These are phyloP conservation scores for Oreochromis tanganicae DNA, from an alignment of 2,113 vertebrate genomes.

Conservation along the genomic window DNA sequence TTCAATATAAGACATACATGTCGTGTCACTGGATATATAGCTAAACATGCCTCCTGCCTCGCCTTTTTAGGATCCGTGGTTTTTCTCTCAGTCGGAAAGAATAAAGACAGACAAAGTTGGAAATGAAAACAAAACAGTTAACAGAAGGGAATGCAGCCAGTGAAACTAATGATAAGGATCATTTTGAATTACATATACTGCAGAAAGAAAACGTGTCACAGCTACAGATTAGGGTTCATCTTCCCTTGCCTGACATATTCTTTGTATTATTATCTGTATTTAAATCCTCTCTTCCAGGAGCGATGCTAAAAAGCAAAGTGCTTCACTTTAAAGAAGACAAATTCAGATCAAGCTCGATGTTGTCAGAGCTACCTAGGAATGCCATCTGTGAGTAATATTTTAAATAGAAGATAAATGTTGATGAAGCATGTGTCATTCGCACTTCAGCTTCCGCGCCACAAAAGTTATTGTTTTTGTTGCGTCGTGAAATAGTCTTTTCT, in stretches of 20 bases:
- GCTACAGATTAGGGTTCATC: background rate
- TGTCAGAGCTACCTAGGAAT: background rate
- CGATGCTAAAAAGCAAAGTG: background rate
- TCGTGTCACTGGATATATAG: background rate
- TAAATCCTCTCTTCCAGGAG: background rate
- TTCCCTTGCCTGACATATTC: background rate
- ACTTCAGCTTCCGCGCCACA: background rate
- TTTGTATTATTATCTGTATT: background rate
- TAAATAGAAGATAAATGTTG: background rate
- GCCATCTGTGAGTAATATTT: background rate
- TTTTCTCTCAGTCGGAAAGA: background rate
- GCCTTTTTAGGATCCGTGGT: slow-evolving; percentile 6
- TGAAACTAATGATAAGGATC: background rate
- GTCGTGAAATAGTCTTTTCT: background rate
- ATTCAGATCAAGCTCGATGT: background rate
- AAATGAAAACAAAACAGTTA: background rate
- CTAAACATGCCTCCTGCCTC: background rate
- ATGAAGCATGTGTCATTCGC: background rate
- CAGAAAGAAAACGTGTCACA: background rate
- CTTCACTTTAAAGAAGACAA: background rate
- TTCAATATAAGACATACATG: background rate
- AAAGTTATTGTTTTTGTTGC: slow-evolving; percentile 2
- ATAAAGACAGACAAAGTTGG: background rate
- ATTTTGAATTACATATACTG: background rate
- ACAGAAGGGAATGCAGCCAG: background rate